Evolutionary conservation across 2,797 vertebrate species (phyloP).

Genomic region (Galago senegalensis): DNA sequence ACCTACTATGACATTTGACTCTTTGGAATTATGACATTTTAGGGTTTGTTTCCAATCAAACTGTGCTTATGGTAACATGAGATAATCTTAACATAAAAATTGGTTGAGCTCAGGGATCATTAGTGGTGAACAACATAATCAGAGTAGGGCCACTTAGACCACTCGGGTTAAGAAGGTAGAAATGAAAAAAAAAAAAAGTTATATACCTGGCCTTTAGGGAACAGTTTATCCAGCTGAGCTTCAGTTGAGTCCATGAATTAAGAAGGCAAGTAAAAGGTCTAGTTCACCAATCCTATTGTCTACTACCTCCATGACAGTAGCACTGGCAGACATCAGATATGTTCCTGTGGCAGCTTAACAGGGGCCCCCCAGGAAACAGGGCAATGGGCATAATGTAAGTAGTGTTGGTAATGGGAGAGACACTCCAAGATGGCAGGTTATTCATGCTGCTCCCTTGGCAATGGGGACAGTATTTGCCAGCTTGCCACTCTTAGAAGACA

Average conservation of each 20-base stretch:
- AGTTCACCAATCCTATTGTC: background rate
- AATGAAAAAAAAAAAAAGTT: background rate
- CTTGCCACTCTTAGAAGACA: background rate
- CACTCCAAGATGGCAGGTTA: fast-evolving
- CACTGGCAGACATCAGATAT: fast-evolving
- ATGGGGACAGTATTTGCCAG: fast-evolving
- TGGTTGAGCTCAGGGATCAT: background rate
- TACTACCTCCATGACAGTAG: background rate
- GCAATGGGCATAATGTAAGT: background rate
- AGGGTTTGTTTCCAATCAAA: background rate
- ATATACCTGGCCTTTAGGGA: fast-evolving
- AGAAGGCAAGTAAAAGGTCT: background rate
- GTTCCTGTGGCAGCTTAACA: background rate
- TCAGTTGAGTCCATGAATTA: background rate
- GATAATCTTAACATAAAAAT: background rate
- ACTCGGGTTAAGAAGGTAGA: background rate
- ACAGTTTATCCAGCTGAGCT: background rate
- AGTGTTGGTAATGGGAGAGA: background rate
- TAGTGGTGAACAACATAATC: background rate
- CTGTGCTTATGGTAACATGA: background rate
- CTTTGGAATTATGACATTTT: background rate
- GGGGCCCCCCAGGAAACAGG: fast-evolving
- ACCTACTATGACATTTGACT: background rate
- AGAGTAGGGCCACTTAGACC: background rate
- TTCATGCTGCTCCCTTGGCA: background rate